These are phyloP conservation scores for Myanophis thanlyinensis DNA, from an alignment of 2,113 vertebrate genomes.

Conservation along the genomic window DNA sequence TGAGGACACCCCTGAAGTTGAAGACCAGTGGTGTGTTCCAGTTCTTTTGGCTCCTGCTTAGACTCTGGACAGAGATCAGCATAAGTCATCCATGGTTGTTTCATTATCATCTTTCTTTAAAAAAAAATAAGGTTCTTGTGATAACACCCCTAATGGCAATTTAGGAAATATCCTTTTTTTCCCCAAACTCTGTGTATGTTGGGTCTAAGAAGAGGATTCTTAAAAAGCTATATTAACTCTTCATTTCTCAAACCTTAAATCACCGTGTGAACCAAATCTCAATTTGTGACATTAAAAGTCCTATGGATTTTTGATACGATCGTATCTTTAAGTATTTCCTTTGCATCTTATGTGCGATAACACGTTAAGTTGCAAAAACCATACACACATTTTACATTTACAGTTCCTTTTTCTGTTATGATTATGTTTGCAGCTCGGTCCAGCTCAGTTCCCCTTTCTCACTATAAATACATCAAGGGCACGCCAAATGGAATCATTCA, in stretches of 20 bases:
- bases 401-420: not conserved
- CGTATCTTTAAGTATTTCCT: not conserved
- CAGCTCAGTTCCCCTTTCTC: not conserved
- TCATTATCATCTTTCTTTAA: too few species aligned
- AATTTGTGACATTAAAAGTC: too few species aligned
- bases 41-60: too few species aligned
- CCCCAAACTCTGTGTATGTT: not conserved
- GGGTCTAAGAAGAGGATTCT: not conserved
- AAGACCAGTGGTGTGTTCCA: too few species aligned
- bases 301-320: not conserved
- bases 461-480: not conserved
- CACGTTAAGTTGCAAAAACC: too few species aligned
- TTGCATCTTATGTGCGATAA: too few species aligned
- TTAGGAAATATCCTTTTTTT: not conserved
- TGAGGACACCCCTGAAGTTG: too few species aligned
- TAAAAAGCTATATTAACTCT: not conserved
- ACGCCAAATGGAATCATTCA: not conserved
- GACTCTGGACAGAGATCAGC: too few species aligned
- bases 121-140: not conserved
- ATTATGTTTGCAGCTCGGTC: not conserved
- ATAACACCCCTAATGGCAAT: not conserved
- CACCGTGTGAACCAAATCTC: not conserved
- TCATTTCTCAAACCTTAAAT: too few species aligned
- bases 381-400: too few species aligned
- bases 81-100: too few species aligned